These are phyloP conservation scores for Dusona sp. DNA, from an alignment of 2,888 invertebrate genomes.

Conservation along the genomic window DNA sequence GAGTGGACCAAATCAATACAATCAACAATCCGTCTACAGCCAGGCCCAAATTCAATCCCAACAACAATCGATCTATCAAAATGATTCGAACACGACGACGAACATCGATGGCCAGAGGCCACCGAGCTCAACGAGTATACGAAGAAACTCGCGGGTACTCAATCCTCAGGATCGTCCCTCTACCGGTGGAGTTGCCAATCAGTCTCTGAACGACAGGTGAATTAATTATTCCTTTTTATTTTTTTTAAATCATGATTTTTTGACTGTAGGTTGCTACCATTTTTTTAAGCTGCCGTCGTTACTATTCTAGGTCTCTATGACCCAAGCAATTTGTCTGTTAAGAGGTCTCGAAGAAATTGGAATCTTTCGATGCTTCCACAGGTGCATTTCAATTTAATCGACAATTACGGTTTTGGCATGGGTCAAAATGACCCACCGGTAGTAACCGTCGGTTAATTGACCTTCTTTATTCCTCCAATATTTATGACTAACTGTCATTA, in stretches of 20 bases:
- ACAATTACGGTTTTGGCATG: not conserved
- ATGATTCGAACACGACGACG: conserved; percentile 79
- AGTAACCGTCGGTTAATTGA: not conserved
- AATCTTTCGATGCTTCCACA: too few species aligned
- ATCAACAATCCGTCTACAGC: conserved; percentile 71
- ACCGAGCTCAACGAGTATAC: conserved; percentile 80
- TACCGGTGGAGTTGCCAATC: conserved; percentile 74
- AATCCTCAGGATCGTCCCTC: conserved; percentile 82
- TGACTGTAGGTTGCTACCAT: not conserved
- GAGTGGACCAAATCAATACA: conserved; percentile 79
- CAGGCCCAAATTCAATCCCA: conserved; percentile 79
- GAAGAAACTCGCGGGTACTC: conserved; percentile 82
- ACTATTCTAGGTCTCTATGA: not conserved
- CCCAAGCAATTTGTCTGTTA: too few species aligned
- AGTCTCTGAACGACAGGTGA: conserved; percentile 83
- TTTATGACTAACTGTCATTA: not conserved
- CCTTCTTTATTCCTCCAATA: not conserved
- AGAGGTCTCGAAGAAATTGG: too few species aligned
- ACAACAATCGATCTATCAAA: conserved; percentile 70
- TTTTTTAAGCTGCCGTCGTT: not conserved
- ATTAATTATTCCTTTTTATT: not conserved
- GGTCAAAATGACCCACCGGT: not conserved
- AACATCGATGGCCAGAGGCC: conserved; percentile 77
- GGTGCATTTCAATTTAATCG: too few species aligned
- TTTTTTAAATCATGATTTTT: not conserved